Evolutionary conservation across 2,888 invertebrate species (phyloP).

Genomic region (Acleris sparsana): DNA sequence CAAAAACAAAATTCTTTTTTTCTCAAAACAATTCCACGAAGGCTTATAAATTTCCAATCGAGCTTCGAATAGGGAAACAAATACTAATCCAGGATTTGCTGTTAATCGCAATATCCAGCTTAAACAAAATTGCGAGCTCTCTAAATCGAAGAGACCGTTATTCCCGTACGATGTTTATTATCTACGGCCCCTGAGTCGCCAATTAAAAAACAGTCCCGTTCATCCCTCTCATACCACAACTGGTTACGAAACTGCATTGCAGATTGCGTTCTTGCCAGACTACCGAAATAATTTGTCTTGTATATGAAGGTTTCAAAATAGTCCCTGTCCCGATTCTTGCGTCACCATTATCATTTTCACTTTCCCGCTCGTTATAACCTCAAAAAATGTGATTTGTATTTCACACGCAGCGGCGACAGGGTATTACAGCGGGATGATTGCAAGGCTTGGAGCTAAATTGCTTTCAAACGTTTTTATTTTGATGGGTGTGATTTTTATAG

Average conservation of each 20-base stretch:
- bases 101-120: constrained; percentile 24
- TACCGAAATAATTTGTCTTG: too few species aligned
- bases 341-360: constrained; percentile 17
- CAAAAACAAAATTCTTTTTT: neutral
- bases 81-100: constrained; percentile 13
- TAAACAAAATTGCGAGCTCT: constrained; percentile 15
- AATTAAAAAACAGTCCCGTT: too few species aligned
- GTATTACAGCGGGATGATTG: constrained; percentile 6
- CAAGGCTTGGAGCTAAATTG: neutral
- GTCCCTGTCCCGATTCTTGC: constrained; percentile 7
- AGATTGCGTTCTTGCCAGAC: too few species aligned
- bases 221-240: too few species aligned
- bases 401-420: constrained; percentile 1
- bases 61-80: constrained; percentile 3
- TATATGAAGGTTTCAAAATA: too few species aligned
- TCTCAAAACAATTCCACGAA: neutral
- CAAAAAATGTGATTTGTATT: constrained; percentile 17
- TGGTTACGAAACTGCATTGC: too few species aligned
- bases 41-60: constrained; percentile 6
- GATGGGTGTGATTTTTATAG: too few species aligned
- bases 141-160: constrained; percentile 11
- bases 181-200: neutral
- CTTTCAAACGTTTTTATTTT: neutral
- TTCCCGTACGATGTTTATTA: constrained; percentile 13
- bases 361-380: constrained; percentile 16